phyloP scores from a whole-genome alignment of 2,113 vertebrate genomes.

The Mus pahari region DNA sequence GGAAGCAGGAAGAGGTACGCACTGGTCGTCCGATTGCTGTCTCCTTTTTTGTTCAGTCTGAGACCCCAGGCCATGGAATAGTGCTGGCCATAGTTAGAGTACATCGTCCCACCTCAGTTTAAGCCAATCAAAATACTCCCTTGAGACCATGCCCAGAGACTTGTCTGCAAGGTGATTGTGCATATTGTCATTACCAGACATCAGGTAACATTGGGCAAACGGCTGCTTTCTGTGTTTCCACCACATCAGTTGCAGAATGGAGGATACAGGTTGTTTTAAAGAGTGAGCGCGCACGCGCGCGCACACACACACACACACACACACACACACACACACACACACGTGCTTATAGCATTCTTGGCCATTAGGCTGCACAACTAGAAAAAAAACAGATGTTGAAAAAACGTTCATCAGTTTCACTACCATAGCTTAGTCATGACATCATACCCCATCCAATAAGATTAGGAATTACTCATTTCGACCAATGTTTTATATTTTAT shows the following conservation, averaged over 20 bases:
- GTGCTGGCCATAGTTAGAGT: neutral
- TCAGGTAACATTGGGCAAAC: neutral
- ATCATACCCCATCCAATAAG: neutral
- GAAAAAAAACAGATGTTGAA: neutral
- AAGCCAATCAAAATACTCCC: neutral
- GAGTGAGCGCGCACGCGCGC: too few species aligned
- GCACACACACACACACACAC: neutral
- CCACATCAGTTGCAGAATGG: neutral
- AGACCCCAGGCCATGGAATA: neutral
- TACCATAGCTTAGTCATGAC: too few species aligned
- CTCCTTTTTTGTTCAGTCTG: neutral
- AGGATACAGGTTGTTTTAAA: neutral
- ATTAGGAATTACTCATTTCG: neutral
- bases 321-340: neutral
- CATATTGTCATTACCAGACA: too few species aligned
- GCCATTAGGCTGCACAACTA: neutral
- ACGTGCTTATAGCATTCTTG: neutral
- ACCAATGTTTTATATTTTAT: neutral
- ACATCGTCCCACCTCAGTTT: too few species aligned
- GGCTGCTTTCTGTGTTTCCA: neutral
- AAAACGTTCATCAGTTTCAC: neutral
- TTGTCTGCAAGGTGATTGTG: neutral
- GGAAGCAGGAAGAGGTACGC: neutral
- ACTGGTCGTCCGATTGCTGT: too few species aligned
- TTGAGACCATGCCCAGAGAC: neutral